A percentile compares a stretch with the other conserved stretches of the same genome.
Conservation (phyloP, 1,140 invertebrate genomes). For the Harlomillsia oculata region DNA sequence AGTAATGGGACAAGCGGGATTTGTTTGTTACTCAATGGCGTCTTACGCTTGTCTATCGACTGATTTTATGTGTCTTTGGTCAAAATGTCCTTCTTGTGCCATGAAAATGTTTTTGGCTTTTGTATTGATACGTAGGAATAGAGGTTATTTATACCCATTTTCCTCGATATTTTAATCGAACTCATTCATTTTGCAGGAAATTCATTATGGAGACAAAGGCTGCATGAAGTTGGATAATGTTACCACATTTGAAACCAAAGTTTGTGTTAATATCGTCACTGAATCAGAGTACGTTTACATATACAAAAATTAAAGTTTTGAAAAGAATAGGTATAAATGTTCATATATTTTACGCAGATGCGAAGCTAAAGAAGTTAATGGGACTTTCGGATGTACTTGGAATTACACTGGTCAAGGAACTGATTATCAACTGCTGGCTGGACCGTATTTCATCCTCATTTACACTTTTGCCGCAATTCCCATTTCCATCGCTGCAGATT, state of each 20-base stretch:
- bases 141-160: too few relatives aligned
- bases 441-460: conserved; percentile 43
- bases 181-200: conserved; percentile 25
- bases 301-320: too few relatives aligned
- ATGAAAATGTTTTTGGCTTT: too few relatives aligned
- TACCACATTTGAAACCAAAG: background rate
- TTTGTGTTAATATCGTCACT: too few relatives aligned
- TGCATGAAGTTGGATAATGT: conserved; percentile 21
- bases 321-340: too few relatives aligned
- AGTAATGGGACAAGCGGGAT: too few relatives aligned
- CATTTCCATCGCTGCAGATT: conserved; percentile 41
- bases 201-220: conserved; percentile 31
- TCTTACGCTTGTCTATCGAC: too few relatives aligned
- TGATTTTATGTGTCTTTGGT: too few relatives aligned
- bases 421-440: conserved; percentile 43
- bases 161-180: background rate
- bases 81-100: too few relatives aligned
- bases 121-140: too few relatives aligned
- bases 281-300: too few relatives aligned
- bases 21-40: too few relatives aligned
- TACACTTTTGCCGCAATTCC: conserved; percentile 40
- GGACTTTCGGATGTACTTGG: conserved; percentile 40
- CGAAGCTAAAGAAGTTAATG: conserved; percentile 8
- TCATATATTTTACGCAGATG: conserved; percentile 11
- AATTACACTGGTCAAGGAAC: conserved; percentile 44